These are phyloP conservation scores for Aramus guarauna DNA, from an alignment of 2,113 vertebrate species.

Conservation along the genomic window DNA sequence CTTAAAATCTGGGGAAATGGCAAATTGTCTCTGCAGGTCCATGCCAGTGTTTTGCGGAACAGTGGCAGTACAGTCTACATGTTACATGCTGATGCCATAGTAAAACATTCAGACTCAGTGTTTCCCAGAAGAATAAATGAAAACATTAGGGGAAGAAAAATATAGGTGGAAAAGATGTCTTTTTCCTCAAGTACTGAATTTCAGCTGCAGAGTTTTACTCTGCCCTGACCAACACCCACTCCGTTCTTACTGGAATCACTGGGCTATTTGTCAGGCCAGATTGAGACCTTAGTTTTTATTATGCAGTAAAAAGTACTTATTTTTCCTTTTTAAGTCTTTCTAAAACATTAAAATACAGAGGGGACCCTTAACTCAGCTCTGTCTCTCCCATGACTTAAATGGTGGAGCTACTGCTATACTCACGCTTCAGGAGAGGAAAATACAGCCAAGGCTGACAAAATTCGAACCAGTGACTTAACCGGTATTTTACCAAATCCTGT, in stretches of 20 bases:
- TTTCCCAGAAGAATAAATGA: slow-evolving; percentile 23
- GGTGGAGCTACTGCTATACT: not conserved
- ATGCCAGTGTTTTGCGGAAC: not conserved
- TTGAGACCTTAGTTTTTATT: not conserved
- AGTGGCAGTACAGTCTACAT: not conserved
- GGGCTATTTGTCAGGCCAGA: not conserved
- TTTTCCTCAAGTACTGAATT: not conserved
- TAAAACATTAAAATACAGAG: not conserved
- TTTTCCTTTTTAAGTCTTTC: not conserved
- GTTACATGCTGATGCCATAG: not conserved
- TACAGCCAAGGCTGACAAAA: not conserved
- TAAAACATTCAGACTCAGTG: not conserved
- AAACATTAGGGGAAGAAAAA: not conserved
- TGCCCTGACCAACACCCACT: not conserved
- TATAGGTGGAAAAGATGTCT: not conserved
- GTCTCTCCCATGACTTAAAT: not conserved
- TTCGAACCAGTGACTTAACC: not conserved
- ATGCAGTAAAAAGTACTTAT: not conserved
- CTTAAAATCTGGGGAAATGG: not conserved
- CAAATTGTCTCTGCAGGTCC: not conserved
- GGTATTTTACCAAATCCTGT: not conserved
- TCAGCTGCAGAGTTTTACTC: not conserved
- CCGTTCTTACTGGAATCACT: not conserved
- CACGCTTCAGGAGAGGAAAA: not conserved
- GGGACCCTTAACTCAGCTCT: not conserved